phyloP scores from a whole-genome alignment of 2,797 vertebrate species.

The Poecilia velifera region DNA sequence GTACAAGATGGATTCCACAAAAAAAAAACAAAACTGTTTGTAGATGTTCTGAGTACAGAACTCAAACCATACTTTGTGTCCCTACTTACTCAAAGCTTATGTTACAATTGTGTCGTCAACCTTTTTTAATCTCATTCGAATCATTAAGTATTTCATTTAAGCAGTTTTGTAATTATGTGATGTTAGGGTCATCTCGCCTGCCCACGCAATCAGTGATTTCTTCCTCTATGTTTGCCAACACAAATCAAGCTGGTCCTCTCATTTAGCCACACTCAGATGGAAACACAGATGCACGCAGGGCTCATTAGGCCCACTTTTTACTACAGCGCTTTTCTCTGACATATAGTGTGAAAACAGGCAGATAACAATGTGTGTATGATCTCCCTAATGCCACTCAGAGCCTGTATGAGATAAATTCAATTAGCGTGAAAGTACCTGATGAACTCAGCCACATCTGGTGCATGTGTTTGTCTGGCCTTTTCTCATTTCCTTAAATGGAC shows the following conservation, averaged over 20 bases:
- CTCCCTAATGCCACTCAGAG: slow-evolving; percentile 80
- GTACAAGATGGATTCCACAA: neutral
- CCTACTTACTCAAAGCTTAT: neutral
- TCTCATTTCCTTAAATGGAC: slow-evolving; percentile 94
- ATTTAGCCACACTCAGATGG: slow-evolving; percentile 46
- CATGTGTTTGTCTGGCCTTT: slow-evolving; percentile 87
- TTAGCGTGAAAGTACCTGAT: slow-evolving; percentile 87
- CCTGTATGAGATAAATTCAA: slow-evolving; percentile 84
- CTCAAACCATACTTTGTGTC: neutral
- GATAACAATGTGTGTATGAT: slow-evolving; percentile 82
- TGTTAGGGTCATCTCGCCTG: neutral
- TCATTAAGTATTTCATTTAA: neutral
- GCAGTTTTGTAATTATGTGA: neutral
- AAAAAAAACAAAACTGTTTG: neutral
- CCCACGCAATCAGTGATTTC: slow-evolving; percentile 61
- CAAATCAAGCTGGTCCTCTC: slow-evolving; percentile 35
- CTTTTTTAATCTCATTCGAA: neutral
- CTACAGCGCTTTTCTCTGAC: slow-evolving; percentile 47
- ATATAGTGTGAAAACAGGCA: slow-evolving; percentile 82
- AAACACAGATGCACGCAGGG: slow-evolving; percentile 27
- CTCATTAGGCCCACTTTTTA: slow-evolving; percentile 43
- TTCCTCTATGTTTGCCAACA: slow-evolving; percentile 46
- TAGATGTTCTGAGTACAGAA: neutral
- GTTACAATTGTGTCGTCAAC: neutral
- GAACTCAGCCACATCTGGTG: slow-evolving; percentile 86